Evolutionary conservation across 2,797 vertebrate genomes (phyloP).

Genomic region (Melanogrammus aeglefinus): DNA sequence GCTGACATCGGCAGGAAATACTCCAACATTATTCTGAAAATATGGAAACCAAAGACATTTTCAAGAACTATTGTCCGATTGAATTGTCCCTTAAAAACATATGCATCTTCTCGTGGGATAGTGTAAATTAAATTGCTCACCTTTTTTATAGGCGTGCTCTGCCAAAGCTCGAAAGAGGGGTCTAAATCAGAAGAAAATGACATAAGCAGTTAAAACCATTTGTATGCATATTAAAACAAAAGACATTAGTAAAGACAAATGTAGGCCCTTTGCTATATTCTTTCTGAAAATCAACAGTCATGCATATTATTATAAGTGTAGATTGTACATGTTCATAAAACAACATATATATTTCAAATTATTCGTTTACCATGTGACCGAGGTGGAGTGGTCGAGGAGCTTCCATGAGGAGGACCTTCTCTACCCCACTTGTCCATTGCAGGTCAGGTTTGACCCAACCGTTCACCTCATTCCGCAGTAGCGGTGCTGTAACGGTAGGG

Average conservation of each 20-base stretch:
- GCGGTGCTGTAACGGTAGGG: neutral
- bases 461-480: neutral
- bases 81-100: neutral
- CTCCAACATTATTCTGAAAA: conserved; percentile 32
- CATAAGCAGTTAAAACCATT: neutral
- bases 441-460: neutral
- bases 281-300: neutral
- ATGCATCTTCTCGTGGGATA: neutral
- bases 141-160: neutral
- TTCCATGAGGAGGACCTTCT: neutral
- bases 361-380: neutral
- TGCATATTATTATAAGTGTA: neutral
- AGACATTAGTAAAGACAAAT: neutral
- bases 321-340: neutral
- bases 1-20: neutral
- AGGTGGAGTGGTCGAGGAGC: neutral
- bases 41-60: neutral
- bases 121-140: neutral
- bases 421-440: neutral
- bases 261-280: neutral
- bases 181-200: neutral
- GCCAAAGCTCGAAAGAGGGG: neutral
- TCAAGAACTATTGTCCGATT: neutral
- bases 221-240: neutral
- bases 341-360: neutral